phyloP scores from a whole-genome alignment of 2,113 vertebrate genomes.

The Osmerus eperlanus region DNA sequence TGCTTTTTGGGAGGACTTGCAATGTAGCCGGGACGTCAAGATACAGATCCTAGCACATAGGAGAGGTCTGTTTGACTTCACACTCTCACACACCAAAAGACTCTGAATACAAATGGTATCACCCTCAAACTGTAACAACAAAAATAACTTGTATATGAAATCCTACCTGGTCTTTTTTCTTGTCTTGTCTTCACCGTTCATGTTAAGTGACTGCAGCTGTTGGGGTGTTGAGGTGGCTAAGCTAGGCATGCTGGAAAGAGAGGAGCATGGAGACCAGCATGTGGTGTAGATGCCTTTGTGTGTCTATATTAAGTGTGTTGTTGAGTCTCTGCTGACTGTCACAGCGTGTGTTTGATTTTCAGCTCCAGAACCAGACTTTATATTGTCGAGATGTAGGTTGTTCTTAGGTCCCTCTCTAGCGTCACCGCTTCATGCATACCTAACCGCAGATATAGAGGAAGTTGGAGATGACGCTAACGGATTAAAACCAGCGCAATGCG shows the following conservation, averaged over 20 bases:
- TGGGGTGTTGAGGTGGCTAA: constrained; percentile 57
- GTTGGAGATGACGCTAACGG: constrained; percentile 57
- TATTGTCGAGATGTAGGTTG: constrained; percentile 46
- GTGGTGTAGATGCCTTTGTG: constrained; percentile 3
- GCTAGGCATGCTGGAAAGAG: constrained; percentile 70
- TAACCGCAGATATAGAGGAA: constrained; percentile 74
- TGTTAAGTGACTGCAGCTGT: constrained; percentile 59
- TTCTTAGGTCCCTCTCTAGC: constrained; percentile 19
- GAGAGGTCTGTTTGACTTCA: neutral
- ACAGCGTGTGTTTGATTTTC: constrained; percentile 23
- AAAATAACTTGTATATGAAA: constrained; percentile 9
- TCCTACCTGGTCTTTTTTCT: constrained; percentile 54
- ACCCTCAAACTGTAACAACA: neutral
- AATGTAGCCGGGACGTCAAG: constrained; percentile 47
- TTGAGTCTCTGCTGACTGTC: neutral
- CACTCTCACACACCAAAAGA: neutral
- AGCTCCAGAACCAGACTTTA: constrained; percentile 48
- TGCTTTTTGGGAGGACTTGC: constrained; percentile 21
- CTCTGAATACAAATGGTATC: neutral
- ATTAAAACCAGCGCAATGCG: constrained; percentile 4
- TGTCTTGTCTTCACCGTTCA: constrained; percentile 67
- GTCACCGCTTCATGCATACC: constrained; percentile 41
- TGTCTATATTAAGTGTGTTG: constrained; percentile 4
- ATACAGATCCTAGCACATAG: constrained; percentile 44
- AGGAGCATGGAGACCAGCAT: neutral